Percentiles rank a stretch among this genome's conserved stretches.
These are phyloP conservation scores for Onychomys arenicola DNA, from an alignment of 2,797 vertebrate genomes.

Conservation along the genomic window DNA sequence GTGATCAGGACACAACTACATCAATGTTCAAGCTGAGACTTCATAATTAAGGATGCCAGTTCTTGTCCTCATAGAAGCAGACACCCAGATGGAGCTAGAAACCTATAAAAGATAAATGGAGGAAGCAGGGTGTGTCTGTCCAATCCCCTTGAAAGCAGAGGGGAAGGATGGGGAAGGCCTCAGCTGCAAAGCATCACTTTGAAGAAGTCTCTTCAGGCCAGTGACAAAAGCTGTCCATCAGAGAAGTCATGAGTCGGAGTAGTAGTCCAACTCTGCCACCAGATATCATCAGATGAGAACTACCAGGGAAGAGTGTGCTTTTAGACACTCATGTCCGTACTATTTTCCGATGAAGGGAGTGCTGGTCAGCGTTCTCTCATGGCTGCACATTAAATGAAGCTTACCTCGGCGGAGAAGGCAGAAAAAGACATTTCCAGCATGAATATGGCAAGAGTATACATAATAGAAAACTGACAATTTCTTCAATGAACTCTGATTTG, in stretches of 20 bases:
- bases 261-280: not conserved
- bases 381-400: not conserved
- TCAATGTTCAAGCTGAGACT: not conserved
- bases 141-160: not conserved
- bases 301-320: not conserved
- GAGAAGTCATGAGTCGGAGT: not conserved
- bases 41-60: not conserved
- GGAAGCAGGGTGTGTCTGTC: too few relatives aligned
- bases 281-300: not conserved
- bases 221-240: not conserved
- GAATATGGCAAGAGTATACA: not conserved
- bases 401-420: not conserved
- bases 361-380: not conserved
- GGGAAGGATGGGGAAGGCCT: not conserved
- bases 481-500: not conserved
- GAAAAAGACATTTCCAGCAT: not conserved
- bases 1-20: not conserved
- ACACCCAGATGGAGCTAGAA: not conserved
- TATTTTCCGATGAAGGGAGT: not conserved
- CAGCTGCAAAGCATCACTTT: not conserved
- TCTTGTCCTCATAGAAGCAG: constrained; percentile 3
- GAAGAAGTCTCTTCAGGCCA: not conserved
- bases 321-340: not conserved
- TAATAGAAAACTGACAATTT: not conserved
- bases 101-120: not conserved